Percentiles rank a stretch among this genome's conserved stretches.
Conservation (phyloP, 1,140 invertebrate species). For the Aleiodes sp. region DNA sequence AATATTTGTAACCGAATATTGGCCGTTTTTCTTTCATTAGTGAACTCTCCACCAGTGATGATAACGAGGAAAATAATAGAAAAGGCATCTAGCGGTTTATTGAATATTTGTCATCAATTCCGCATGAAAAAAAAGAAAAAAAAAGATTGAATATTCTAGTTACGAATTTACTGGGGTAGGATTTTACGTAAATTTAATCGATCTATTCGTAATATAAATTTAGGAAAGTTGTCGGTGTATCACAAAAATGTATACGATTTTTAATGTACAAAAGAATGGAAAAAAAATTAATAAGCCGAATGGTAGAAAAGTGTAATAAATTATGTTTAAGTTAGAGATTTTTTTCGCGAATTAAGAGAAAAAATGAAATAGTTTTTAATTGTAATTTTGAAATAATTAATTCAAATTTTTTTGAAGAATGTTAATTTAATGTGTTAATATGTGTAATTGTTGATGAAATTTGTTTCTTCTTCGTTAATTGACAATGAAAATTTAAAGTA, state of each 20-base stretch:
- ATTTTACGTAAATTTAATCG: conserved; percentile 33
- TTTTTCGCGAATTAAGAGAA: no score
- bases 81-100: neutral
- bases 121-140: no score
- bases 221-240: conserved; percentile 64
- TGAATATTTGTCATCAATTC: conserved; percentile 13
- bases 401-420: neutral
- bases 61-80: neutral
- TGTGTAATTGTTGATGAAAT: conserved; percentile 22
- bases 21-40: neutral
- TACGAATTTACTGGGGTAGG: conserved; percentile 61
- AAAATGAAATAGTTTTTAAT: conserved; percentile 22
- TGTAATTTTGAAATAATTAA: neutral
- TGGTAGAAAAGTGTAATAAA: neutral
- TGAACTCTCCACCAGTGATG: neutral
- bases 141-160: conserved; percentile 61
- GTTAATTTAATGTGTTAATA: conserved; percentile 18
- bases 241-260: conserved; percentile 66
- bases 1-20: no score
- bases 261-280: conserved; percentile 63
- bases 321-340: no score
- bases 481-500: neutral
- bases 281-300: conserved; percentile 21
- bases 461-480: neutral
- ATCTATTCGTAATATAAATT: conserved; percentile 37